These are phyloP conservation scores for Arrhamphus sclerolepis DNA, from an alignment of 2,797 vertebrate genomes.

Conservation along the genomic window DNA sequence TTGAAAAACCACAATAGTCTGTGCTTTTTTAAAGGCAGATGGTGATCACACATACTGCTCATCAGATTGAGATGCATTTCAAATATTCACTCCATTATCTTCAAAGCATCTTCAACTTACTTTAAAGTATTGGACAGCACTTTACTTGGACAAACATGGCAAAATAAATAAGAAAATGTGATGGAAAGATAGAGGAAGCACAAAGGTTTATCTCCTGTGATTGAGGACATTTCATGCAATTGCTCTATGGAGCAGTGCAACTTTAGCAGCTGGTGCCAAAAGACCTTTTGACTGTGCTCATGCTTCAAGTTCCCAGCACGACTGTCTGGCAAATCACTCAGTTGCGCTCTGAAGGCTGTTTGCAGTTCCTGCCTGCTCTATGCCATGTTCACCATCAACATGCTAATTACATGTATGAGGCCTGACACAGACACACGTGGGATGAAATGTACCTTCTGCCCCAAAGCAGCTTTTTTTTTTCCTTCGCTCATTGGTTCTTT, in stretches of 20 bases:
- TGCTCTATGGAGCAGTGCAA: conserved; percentile 8
- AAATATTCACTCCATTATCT: not conserved
- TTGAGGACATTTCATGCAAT: not conserved
- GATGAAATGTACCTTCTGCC: conserved; percentile 58
- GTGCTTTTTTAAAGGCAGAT: not conserved
- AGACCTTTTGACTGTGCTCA: no score
- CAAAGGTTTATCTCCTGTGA: conserved; percentile 5
- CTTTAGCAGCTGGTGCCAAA: conserved; percentile 26
- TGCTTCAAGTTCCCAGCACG: conserved; percentile 34
- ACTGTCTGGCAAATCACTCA: conserved; percentile 55
- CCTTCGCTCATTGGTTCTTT: conserved; percentile 26
- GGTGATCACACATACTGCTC: no score
- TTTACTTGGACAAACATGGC: not conserved
- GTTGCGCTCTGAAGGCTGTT: conserved; percentile 37
- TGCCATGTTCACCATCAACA: conserved; percentile 60
- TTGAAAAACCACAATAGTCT: not conserved
- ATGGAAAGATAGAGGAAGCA: not conserved
- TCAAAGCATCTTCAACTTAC: not conserved
- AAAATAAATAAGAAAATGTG: not conserved
- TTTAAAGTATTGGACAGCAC: no score
- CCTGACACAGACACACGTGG: conserved; percentile 58
- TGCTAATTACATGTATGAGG: conserved; percentile 56
- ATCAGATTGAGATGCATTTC: not conserved
- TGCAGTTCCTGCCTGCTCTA: conserved; percentile 3
- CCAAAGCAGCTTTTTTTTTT: conserved; percentile 25